These are phyloP conservation scores for Diadegma fenestrale DNA, from an alignment of 2,888 invertebrate genomes.

Conservation along the genomic window DNA sequence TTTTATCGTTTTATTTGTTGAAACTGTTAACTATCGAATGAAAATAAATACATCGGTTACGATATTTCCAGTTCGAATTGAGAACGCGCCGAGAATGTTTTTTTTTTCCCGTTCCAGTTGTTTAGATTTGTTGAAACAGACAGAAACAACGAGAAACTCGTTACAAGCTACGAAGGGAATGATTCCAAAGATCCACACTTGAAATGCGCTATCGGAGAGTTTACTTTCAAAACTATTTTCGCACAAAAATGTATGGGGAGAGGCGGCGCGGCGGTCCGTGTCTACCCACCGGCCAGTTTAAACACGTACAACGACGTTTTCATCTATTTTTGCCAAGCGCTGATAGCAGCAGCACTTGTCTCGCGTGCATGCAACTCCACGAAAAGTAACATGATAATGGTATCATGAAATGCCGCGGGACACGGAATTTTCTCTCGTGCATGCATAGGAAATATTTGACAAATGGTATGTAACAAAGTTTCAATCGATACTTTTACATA, in stretches of 20 bases:
- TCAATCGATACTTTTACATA: too few relatives aligned
- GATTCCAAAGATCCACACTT: neutral
- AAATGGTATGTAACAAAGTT: too few relatives aligned
- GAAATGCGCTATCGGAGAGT: constrained; percentile 18
- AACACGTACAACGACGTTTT: constrained; percentile 42
- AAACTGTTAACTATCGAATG: neutral
- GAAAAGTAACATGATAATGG: neutral
- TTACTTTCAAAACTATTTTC: constrained; percentile 74
- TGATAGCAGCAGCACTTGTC: constrained; percentile 15
- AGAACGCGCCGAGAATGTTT: too few relatives aligned
- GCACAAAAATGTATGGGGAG: constrained; percentile 60
- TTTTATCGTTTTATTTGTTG: neutral
- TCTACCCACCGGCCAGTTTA: neutral
- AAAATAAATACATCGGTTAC: neutral
- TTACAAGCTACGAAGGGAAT: neutral
- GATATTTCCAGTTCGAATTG: too few relatives aligned
- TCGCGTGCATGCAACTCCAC: constrained; percentile 7
- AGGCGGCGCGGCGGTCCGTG: constrained; percentile 24
- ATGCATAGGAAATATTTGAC: neutral
- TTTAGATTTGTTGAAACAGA: too few relatives aligned
- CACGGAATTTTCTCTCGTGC: constrained; percentile 35
- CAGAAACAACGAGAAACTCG: too few relatives aligned
- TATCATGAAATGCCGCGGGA: constrained; percentile 17
- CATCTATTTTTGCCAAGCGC: constrained; percentile 75
- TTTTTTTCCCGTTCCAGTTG: too few relatives aligned